Base-by-base conservation (phyloP, 2,888 invertebrate species). In the Orthonychiurus folsomi region DNA sequence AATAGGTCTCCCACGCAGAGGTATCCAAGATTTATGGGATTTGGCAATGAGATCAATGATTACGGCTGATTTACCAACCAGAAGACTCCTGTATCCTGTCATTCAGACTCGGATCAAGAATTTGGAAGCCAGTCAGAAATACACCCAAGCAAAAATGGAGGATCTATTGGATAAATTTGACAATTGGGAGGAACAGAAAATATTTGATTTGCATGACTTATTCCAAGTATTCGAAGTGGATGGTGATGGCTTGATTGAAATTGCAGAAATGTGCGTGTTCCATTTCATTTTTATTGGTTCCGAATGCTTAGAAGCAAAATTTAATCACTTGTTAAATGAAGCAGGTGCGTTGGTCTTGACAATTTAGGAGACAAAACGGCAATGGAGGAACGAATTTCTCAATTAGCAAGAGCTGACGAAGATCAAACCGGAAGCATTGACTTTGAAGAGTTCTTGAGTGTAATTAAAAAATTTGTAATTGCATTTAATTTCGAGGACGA, bases 201-300 rank as follows among this genome's bases (percentile, higher is more conserved):
- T 72, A 26, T 67, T 70, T 53, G 70, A 70, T 47, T 61, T 70
- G 18, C 72, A 72, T 63, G 72, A 72, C 37, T 61, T 72, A 9
- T 72, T 72, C 50, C 70, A 70, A 61, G 70, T 69, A 9, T 72
- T 72, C 63, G 72, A 72, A 63, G 72, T 72, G n/a, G 70, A 72
- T 65, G 72, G 72, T 21, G 72, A 72, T 62, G 72, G 72, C 1
- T 60, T 72, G 2, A 72, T 72, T 59, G 72, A 72, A 61, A 68
- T 72, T 28, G 65, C 69, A 5, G 72, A 72, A 65, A 69, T 72
- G 72, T 67, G 60, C 54, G 53, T 48, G 15, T 12, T n/a, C 12
- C 12, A 48, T 15, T 12, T 48, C 48, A 48, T n/a, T 12, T 15
- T 48, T 48, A 48, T 48, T n/a, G n/a, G n/a, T 48, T 15, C n/a